Percentiles rank a stretch among this genome's conserved stretches.
Evolutionary conservation across 2,888 invertebrate species (phyloP).

Genomic region (Baccha elongata): DNA sequence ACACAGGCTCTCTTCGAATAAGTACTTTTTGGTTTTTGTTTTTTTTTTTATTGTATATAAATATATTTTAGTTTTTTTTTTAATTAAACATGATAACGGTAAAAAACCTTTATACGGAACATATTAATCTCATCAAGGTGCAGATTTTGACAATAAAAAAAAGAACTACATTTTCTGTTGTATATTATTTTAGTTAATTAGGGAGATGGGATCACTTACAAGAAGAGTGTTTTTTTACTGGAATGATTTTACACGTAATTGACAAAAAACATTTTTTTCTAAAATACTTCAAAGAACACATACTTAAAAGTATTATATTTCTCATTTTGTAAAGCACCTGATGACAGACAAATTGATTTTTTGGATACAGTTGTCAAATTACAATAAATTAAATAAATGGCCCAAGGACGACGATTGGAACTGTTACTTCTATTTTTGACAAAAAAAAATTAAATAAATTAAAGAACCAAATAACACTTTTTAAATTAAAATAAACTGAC

Average conservation of each 20-base stretch:
- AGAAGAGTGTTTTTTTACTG: slow-evolving; percentile 24
- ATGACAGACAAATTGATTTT: too few species aligned
- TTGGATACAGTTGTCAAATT: too few species aligned
- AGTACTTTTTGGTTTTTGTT: slow-evolving; percentile 14
- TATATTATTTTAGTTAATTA: neutral
- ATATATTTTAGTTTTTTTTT: slow-evolving; percentile 51
- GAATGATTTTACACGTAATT: slow-evolving; percentile 55
- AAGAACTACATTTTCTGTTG: slow-evolving; percentile 23
- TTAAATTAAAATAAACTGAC: too few species aligned
- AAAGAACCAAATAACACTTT: too few species aligned
- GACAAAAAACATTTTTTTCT: too few species aligned
- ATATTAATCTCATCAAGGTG: slow-evolving; percentile 59
- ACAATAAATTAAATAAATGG: too few species aligned
- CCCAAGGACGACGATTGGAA: too few species aligned
- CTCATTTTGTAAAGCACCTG: too few species aligned
- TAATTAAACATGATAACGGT: slow-evolving; percentile 64
- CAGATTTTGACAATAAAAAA: slow-evolving; percentile 23
- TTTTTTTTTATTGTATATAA: slow-evolving; percentile 53
- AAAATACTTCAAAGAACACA: too few species aligned
- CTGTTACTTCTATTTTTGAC: too few species aligned
- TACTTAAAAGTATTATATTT: too few species aligned
- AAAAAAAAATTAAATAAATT: too few species aligned
- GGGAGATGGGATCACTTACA: slow-evolving; percentile 21
- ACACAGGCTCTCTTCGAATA: slow-evolving; percentile 41
- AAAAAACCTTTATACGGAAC: slow-evolving; percentile 66